Evolutionary conservation across 2,888 invertebrate genomes (phyloP).

Genomic region (Cybosia mesomella): DNA sequence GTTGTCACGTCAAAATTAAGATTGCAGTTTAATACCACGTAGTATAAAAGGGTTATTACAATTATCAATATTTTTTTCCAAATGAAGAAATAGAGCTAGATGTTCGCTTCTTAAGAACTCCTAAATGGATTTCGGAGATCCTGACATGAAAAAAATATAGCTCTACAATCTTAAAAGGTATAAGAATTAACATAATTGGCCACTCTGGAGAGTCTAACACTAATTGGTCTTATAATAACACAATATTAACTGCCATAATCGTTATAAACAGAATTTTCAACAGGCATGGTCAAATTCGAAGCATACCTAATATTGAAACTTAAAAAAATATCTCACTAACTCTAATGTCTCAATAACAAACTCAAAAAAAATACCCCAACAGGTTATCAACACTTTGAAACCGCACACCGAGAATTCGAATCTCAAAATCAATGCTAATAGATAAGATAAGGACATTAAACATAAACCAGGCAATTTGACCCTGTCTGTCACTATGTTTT

Average conservation of each 20-base stretch:
- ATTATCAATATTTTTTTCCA: no score
- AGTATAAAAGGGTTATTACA: no score
- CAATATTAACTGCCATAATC: neutral
- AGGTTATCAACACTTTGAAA: slow-evolving; percentile 66
- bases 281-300: neutral
- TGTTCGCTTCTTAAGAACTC: no score
- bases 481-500: slow-evolving; percentile 28
- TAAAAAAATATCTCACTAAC: slow-evolving; percentile 20
- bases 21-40: no score
- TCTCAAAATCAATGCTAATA: slow-evolving; percentile 81
- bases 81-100: no score
- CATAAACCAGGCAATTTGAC: slow-evolving; percentile 57
- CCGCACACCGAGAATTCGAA: slow-evolving; percentile 81
- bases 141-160: neutral
- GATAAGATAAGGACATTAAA: slow-evolving; percentile 79
- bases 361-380: slow-evolving; percentile 53
- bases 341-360: slow-evolving; percentile 50
- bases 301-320: neutral
- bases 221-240: neutral
- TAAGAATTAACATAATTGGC: neutral
- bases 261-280: neutral
- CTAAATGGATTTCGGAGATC: no score
- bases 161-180: neutral
- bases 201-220: neutral
- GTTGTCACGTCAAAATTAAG: no score